Conservation (phyloP, 2,888 invertebrate genomes). For the Oxytorus armatus region DNA sequence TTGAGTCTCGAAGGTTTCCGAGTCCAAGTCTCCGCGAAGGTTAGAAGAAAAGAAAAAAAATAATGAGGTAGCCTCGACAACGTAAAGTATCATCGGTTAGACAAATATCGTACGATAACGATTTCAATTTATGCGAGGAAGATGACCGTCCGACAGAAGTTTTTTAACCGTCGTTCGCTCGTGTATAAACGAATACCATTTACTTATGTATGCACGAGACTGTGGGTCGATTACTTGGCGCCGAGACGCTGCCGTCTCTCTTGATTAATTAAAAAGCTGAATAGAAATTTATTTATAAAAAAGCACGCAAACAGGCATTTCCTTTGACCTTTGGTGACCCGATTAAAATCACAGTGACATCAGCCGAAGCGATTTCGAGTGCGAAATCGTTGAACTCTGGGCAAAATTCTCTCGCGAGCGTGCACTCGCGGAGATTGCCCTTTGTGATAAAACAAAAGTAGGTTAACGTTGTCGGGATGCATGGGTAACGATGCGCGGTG, state of each 20-base stretch:
- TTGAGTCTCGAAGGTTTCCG: constrained; percentile 25
- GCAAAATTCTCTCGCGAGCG: constrained; percentile 31
- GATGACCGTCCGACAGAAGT: no score
- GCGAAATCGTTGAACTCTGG: constrained; percentile 72
- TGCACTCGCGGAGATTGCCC: constrained; percentile 66
- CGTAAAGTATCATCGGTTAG: not conserved
- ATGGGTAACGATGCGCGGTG: constrained; percentile 75
- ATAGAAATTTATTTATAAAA: not conserved
- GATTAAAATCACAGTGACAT: constrained; percentile 48
- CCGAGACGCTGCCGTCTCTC: not conserved
- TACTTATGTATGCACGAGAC: not conserved
- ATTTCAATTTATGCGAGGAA: constrained; percentile 13
- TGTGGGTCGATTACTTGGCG: not conserved
- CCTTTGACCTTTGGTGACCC: constrained; percentile 43
- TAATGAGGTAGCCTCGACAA: constrained; percentile 1
- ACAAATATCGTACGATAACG: constrained; percentile 30
- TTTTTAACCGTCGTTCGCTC: no score
- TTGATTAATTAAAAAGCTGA: not conserved
- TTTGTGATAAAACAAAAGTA: constrained; percentile 78
- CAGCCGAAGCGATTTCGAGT: constrained; percentile 55
- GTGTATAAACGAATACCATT: not conserved
- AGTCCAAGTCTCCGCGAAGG: constrained; percentile 8
- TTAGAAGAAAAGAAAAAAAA: constrained; percentile 14
- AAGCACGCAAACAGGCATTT: not conserved
- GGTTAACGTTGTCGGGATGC: constrained; percentile 76